These are phyloP conservation scores for Eudorcas thomsonii DNA, from an alignment of 2,113 vertebrate species.

Conservation along the genomic window DNA sequence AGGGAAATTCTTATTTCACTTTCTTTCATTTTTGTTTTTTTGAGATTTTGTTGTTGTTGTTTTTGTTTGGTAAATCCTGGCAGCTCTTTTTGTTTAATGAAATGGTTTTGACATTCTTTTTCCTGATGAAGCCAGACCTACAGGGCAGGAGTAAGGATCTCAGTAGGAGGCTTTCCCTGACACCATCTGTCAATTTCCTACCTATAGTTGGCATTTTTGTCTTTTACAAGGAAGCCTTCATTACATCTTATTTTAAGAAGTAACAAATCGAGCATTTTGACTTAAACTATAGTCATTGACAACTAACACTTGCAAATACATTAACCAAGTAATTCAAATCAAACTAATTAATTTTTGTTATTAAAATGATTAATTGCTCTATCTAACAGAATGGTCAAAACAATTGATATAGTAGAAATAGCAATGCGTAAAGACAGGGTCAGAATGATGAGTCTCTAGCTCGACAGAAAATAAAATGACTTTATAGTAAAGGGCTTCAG, in stretches of 20 bases:
- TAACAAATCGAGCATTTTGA: not conserved
- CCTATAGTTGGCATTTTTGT: not conserved
- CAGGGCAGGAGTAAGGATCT: not conserved
- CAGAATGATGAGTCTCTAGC: not conserved
- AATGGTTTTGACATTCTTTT: not conserved
- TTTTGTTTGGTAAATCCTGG: not conserved
- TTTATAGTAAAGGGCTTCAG: not conserved
- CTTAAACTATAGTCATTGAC: not conserved
- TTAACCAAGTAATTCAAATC: conserved; percentile 6
- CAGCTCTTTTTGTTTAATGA: not conserved
- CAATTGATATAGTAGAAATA: not conserved
- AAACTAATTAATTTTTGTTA: not conserved
- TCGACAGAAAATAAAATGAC: not conserved
- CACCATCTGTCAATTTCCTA: not conserved
- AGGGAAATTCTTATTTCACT: not conserved
- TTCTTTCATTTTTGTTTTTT: not conserved
- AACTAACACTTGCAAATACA: conserved; percentile 2
- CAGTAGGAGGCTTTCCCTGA: no score
- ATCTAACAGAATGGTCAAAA: not conserved
- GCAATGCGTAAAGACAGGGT: not conserved
- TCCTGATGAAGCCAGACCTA: not conserved
- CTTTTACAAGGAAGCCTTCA: not conserved
- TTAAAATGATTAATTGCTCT: not conserved
- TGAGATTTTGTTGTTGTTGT: not conserved
- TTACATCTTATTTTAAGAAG: not conserved